Conservation (phyloP, 2,113 vertebrate genomes). For the Halcyon malimbica region DNA sequence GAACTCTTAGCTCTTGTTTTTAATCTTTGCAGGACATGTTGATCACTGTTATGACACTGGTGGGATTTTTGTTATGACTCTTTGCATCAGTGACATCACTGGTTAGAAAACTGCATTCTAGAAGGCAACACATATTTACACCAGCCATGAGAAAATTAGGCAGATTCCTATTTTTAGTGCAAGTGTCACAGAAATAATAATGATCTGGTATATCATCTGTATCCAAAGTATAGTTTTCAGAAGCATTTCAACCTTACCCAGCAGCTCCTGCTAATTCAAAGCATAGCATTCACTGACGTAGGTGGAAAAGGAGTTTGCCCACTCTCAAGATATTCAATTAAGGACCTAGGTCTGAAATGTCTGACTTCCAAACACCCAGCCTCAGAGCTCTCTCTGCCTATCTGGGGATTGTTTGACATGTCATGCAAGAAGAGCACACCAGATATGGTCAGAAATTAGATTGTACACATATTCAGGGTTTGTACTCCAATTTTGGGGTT, state of each 20-base stretch:
- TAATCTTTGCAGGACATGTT: neutral
- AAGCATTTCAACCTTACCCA: neutral
- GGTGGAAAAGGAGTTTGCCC: neutral
- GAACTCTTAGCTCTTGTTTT: neutral
- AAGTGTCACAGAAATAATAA: neutral
- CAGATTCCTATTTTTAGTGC: neutral
- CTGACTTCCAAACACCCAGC: neutral
- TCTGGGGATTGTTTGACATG: neutral
- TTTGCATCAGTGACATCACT: neutral
- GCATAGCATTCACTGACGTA: neutral
- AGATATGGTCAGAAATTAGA: neutral
- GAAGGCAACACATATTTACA: neutral
- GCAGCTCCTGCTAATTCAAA: neutral
- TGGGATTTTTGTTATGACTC: neutral
- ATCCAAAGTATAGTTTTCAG: neutral
- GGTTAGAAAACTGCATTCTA: neutral
- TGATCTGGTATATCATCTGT: neutral
- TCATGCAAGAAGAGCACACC: neutral
- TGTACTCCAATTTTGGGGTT: neutral
- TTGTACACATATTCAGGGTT: neutral
- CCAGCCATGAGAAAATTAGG: neutral
- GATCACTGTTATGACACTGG: neutral
- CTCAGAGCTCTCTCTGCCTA: neutral
- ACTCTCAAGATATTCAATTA: neutral
- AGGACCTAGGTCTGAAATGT: neutral